Conservation (phyloP, 2,888 invertebrate genomes). For the Patella depressa region DNA sequence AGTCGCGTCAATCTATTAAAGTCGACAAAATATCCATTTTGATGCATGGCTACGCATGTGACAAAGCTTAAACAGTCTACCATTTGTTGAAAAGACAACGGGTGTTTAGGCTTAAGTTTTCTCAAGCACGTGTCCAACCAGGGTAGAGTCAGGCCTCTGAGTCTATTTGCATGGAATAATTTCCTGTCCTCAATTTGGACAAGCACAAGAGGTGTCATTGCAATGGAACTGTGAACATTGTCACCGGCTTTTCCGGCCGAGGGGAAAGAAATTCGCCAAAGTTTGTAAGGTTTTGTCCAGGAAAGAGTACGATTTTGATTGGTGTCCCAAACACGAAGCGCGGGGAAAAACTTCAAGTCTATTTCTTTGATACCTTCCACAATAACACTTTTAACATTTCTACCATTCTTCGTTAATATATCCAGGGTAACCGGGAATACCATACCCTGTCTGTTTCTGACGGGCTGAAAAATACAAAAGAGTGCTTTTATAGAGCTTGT, state of each 20-base stretch:
- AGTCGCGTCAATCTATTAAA: no score
- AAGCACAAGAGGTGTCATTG: not conserved
- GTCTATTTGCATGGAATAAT: not conserved
- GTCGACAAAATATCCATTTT: no score
- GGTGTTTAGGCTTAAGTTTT: no score
- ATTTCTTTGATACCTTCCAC: not conserved
- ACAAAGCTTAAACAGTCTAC: no score
- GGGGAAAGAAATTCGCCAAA: not conserved
- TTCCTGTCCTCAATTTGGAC: not conserved
- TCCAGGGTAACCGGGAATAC: not conserved
- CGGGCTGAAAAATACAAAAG: no score
- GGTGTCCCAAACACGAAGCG: not conserved
- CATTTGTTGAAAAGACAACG: no score
- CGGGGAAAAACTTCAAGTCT: not conserved
- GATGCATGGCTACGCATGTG: no score
- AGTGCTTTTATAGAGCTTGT: no score
- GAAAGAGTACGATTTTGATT: not conserved
- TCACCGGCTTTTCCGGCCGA: no score
- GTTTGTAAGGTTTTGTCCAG: not conserved
- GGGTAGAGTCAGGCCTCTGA: no score
- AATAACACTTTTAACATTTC: not conserved
- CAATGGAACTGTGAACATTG: not conserved
- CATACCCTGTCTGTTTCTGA: no score
- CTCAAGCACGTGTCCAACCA: no score
- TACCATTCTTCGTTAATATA: not conserved